Base-by-base conservation (phyloP, 92 coral and sea anemone genomes). In the Virgularia gustaviana region DNA sequence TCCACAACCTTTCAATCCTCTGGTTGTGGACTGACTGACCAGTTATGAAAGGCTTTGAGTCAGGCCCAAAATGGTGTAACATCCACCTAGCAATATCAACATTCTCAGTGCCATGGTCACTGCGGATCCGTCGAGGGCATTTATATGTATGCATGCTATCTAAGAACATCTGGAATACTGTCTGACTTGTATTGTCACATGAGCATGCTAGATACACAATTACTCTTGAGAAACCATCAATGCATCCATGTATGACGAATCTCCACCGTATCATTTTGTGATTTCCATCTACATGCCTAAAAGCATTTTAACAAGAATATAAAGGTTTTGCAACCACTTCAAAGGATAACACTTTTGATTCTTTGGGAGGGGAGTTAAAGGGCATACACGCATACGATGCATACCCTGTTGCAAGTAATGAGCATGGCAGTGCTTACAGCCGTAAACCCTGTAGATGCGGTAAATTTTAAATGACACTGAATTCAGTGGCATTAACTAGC, bases 11-110 rank as follows among this genome's bases (percentile, higher is more conserved):
- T 42, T 70, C 83, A 32, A 76, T 82, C 9, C 72, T 74, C 32
- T 76, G 82, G 52, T 77, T 82, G 30, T 82, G 82, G 5, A 83
- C 87, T 16, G 87, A 83, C 53, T 72, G 83, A 4, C 87, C 83
- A 49, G 87, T 83, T 20, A 83, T 27, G 29, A 78, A 71, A 30
- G 87, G 87, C 2, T 63, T 77, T 36, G 67, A 36, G 28, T 49
- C 65, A 11, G 68, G 51, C 2, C 87, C 77, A 64, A 71, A 83
- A 23, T 71, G 31, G 39, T 61, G 43, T 41, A 83, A 64, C 83
- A 83, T 83, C 28, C 72, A 53, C 22, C 70, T 43, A 22, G 83
- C 83, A 0, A 55, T 70, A 42, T 57, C 60, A n/a, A 78, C 70
- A 66, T 78, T 78, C 68, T 78, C 83, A 22, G 60, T 78, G 16